Base-by-base conservation (phyloP, 2,797 vertebrate genomes). In the Trichosurus vulpecula region DNA sequence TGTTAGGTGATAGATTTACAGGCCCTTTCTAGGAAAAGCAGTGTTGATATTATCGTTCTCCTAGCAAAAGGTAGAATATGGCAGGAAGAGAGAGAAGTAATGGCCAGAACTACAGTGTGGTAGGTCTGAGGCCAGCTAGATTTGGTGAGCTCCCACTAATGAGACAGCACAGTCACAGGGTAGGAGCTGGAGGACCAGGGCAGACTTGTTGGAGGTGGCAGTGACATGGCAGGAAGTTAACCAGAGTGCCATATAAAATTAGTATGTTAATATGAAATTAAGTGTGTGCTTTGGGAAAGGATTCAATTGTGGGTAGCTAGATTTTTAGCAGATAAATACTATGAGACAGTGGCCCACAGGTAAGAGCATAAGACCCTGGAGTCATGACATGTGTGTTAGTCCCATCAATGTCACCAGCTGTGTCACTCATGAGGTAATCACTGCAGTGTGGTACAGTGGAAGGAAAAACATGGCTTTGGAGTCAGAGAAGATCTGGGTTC, bases 341-440 rank as follows among this genome's bases (percentile, higher is more conserved):
- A 74, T 96, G 52, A 90, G 93, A 94, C 56, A 94, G 92, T 90
- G n/a, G 22, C 41, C 94, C 55, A 92, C 0, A 90, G 93, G 41
- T 9, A 93, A 66, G 31, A 92, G 8, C 19, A 47, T 47, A 4
- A 25, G n/a, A 81, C 19, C n/a, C 41, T 81, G 66, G 66, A 74
- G 16, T n/a, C 35, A 41, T 19, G n/a, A 74, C 16, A 16, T 74
- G 30, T 61, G 61, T 66, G 8, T n/a, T 66, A 66, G 61, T 66
- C 61, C 13, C 5, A 6, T 66, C 35, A n/a, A n/a, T 14, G 22
- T 81, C n/a, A 81, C 66, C n/a, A 66, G 13, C 13, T 66, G 19
- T 74, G 66, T 9, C 66, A 41, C n/a, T 81, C 66, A 66, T n/a
- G 31, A 61, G 58, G 31, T 58, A 61, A 35, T 30, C 31, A 61